Evolutionary conservation across 2,113 vertebrate species (phyloP).

Genomic region (Anarhynchus alexandrinus): DNA sequence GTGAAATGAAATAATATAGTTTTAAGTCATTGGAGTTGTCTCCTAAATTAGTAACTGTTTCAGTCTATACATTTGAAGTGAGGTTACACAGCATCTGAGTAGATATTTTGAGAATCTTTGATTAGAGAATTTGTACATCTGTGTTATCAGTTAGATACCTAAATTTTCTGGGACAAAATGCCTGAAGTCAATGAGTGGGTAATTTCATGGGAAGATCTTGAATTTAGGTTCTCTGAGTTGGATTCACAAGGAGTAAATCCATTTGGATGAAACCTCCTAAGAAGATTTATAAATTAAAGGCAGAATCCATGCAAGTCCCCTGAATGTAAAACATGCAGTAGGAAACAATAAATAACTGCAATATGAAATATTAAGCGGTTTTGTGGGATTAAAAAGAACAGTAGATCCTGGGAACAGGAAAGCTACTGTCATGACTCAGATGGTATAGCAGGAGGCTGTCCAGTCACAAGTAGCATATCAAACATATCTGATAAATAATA

Average conservation of each 20-base stretch:
- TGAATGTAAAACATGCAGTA: background rate
- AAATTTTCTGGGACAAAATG: background rate
- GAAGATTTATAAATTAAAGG: background rate
- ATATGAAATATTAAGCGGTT: background rate
- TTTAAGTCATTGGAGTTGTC: background rate
- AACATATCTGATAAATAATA: background rate
- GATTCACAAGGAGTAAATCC: background rate
- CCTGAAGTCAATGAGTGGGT: background rate
- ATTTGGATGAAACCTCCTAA: background rate
- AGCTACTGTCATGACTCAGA: background rate
- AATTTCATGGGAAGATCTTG: background rate
- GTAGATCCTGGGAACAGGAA: background rate
- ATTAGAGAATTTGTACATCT: background rate
- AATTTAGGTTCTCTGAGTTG: background rate
- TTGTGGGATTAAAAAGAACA: background rate
- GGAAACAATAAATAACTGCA: background rate
- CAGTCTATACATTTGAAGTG: background rate
- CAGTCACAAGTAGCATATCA: background rate
- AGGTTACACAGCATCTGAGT: background rate
- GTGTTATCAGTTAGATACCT: background rate
- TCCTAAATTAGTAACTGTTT: background rate
- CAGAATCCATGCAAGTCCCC: background rate
- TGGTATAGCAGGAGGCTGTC: background rate
- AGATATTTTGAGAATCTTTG: background rate
- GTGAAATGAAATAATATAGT: background rate